Evolutionary conservation across 2,797 vertebrate species (phyloP).

Genomic region (Mastacembelus armatus): DNA sequence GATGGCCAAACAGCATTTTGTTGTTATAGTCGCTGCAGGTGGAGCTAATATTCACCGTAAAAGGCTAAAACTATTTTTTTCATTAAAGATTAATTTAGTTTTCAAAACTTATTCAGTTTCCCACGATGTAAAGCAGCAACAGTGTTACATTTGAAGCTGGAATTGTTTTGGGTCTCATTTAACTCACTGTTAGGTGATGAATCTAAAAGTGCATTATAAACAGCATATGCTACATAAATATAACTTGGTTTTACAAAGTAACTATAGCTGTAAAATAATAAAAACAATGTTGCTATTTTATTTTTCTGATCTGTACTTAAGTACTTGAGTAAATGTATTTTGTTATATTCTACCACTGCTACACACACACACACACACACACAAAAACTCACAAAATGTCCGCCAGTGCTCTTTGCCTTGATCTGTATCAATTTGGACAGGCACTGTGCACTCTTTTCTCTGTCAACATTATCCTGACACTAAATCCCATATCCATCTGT

Average conservation of each 20-base stretch:
- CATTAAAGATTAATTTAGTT: neutral
- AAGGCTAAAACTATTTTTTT: neutral
- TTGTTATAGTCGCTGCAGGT: too few species aligned
- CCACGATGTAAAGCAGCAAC: neutral
- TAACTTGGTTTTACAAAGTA: neutral
- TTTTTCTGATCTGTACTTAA: neutral
- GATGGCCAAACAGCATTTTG: too few species aligned
- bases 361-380: too few species aligned
- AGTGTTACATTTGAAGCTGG: neutral
- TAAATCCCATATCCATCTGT: conserved; percentile 54
- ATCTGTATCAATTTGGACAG: conserved; percentile 56
- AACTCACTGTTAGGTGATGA: neutral
- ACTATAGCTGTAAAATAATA: neutral
- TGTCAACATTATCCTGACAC: conserved; percentile 55
- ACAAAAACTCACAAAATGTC: conserved; percentile 49
- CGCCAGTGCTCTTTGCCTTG: conserved; percentile 33
- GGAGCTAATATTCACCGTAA: too few species aligned
- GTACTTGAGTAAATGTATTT: neutral
- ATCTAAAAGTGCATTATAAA: neutral
- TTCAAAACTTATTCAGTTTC: neutral
- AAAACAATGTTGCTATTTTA: too few species aligned
- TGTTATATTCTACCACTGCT: neutral
- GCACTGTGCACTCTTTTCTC: conserved; percentile 42
- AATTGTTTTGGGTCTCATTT: neutral
- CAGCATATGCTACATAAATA: neutral